Evolutionary conservation across 53 echinoderm and acorn worm genomes (phyloP).

Genomic region (Astropecten irregularis): DNA sequence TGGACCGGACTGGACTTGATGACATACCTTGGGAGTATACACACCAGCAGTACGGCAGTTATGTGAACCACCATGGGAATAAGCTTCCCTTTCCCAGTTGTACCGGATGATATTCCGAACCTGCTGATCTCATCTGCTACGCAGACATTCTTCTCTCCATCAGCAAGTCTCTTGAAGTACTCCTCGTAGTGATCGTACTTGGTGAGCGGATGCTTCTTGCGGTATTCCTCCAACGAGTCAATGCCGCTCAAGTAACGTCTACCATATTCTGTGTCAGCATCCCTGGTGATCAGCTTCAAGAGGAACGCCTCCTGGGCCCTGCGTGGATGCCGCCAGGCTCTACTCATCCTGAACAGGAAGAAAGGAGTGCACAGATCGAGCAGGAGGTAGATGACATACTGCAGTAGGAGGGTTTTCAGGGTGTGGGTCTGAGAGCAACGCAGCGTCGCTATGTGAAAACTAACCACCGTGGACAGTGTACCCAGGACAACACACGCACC

Average conservation of each 20-base stretch:
- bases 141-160: no score
- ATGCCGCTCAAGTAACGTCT: no score
- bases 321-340: not conserved
- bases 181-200: no score
- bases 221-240: no score
- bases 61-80: conserved; percentile 23
- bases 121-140: not conserved
- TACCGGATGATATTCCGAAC: conserved; percentile 67
- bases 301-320: conserved; percentile 28
- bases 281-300: conserved; percentile 6
- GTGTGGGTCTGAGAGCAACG: conserved; percentile 22
- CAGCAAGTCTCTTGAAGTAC: no score
- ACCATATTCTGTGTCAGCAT: no score
- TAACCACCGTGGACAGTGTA: not conserved
- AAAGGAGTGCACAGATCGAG: not conserved
- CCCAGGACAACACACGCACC: not conserved
- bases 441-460: conserved; percentile 37
- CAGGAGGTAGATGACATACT: not conserved
- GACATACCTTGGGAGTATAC: not conserved
- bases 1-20: not conserved
- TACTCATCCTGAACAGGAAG: not conserved
- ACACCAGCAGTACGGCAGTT: not conserved
- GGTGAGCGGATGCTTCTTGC: conserved; percentile 49
- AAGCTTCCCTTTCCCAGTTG: conserved; percentile 63
- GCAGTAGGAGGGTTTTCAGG: conserved; percentile 11